Percentiles rank a stretch among this genome's conserved stretches.
phyloP scores from a whole-genome alignment of 2,113 vertebrate species.

The Pollimyrus isidori region DNA sequence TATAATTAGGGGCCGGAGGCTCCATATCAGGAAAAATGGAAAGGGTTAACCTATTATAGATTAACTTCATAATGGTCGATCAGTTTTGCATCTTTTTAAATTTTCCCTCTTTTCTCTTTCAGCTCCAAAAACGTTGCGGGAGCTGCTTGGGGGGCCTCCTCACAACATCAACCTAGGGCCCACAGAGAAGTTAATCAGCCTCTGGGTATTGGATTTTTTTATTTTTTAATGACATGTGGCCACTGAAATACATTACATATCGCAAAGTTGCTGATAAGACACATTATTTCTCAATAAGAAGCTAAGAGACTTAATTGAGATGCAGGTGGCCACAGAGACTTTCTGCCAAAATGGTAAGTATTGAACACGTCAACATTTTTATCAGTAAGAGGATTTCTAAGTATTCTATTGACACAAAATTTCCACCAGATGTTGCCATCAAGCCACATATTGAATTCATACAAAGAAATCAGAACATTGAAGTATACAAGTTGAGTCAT shows the following conservation, averaged over 20 bases:
- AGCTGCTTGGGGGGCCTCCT: not conserved
- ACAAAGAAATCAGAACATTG: no score
- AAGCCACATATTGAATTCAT: no score
- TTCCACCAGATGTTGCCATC: no score
- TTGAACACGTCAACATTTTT: no score
- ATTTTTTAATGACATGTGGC: not conserved
- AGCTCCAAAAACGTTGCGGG: not conserved
- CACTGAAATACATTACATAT: not conserved
- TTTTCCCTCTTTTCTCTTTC: not conserved
- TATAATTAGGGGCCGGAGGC: not conserved
- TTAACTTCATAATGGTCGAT: not conserved
- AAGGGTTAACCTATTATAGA: not conserved
- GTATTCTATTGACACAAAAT: no score
- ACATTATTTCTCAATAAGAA: not conserved
- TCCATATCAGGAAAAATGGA: not conserved
- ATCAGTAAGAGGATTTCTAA: no score
- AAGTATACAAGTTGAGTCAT: no score
- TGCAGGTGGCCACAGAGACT: not conserved
- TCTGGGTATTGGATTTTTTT: not conserved
- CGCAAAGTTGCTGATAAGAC: not conserved
- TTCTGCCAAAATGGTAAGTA: not conserved
- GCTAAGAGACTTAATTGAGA: not conserved
- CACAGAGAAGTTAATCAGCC: not conserved
- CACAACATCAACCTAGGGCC: not conserved
- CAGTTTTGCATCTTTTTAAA: not conserved